phyloP scores from a whole-genome alignment of 2,113 vertebrate genomes.

The Aleadryas rufinucha region DNA sequence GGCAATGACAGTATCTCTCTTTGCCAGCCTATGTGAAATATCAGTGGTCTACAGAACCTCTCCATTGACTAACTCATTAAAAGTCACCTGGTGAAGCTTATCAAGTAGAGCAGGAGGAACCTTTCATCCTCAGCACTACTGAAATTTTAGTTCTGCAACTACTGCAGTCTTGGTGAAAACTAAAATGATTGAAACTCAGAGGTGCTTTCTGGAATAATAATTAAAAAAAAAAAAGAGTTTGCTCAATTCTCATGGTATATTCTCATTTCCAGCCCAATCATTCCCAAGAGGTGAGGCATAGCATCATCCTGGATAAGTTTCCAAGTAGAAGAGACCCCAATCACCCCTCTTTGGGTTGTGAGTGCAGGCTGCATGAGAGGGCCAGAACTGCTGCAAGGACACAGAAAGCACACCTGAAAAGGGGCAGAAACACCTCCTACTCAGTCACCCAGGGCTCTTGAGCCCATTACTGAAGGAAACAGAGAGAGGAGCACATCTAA shows the following conservation, averaged over 20 bases:
- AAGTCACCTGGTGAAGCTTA: background rate
- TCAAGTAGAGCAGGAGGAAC: background rate
- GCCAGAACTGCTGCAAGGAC: background rate
- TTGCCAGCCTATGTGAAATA: background rate
- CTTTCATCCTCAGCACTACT: background rate
- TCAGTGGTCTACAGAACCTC: background rate
- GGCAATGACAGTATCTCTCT: background rate
- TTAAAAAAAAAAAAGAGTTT: background rate
- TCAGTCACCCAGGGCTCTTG: background rate
- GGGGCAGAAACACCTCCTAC: background rate
- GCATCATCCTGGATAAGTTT: background rate
- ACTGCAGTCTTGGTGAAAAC: background rate
- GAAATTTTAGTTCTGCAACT: background rate
- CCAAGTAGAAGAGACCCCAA: background rate
- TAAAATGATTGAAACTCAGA: background rate
- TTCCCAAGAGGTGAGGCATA: background rate
- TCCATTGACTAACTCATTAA: background rate
- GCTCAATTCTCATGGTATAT: background rate
- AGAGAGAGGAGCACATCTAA: background rate
- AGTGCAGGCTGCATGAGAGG: fast-evolving
- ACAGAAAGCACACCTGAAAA: background rate
- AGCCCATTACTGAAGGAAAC: background rate
- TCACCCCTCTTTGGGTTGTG: background rate
- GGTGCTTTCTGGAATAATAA: background rate
- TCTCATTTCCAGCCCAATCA: background rate